Base-by-base conservation (phyloP, 2,113 vertebrate genomes). In the Neogobius melanostomus region DNA sequence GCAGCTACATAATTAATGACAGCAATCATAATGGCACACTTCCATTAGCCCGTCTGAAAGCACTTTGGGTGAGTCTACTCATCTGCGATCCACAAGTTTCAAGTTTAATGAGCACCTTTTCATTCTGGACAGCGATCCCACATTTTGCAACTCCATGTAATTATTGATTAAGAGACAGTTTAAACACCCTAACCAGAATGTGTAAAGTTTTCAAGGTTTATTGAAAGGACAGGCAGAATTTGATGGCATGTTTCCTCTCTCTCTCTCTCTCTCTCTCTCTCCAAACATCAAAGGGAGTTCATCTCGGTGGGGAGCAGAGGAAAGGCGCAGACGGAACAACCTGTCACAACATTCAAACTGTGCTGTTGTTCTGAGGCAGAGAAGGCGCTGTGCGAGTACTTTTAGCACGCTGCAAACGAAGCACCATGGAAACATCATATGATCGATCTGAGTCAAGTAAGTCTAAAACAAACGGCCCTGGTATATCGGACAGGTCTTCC, bases 341-440 rank as follows among this genome's bases (percentile, higher is more conserved):
- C 64, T 87, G 85, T 83, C 77, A 81, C 64, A 87, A 87, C 73
- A 83, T 74, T 68, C 56, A 62, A 69, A 81, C 71, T 52, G 17
- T 21, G 2, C 68, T 72, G 74, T 79, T 86, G 85, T 74, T 51
- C 2, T 69, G 14, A 49, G 46, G n/a, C 48, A 75, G 48, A 66
- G 71, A 36, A 36, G 28, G 28, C 28, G 28, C 28, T 36, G 28
- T 36, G 28, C 28, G 28, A 4, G 28, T 36, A 36, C 28, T 36
- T 36, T 36, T 36, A 36, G 28, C 28, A 36, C 59, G 46, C 74
- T 45, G 16, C 67, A 42, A 54, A 66, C 48, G 12, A 74, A 57
- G 56, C 50, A 36, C 28, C 28, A 4, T 36, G 28, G 28, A 36
- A 36, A 36, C 28, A 28, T 36, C 28, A 36, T 36, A 36, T 36